Base-by-base conservation (phyloP, 2,113 vertebrate species). In the Puma concolor region DNA sequence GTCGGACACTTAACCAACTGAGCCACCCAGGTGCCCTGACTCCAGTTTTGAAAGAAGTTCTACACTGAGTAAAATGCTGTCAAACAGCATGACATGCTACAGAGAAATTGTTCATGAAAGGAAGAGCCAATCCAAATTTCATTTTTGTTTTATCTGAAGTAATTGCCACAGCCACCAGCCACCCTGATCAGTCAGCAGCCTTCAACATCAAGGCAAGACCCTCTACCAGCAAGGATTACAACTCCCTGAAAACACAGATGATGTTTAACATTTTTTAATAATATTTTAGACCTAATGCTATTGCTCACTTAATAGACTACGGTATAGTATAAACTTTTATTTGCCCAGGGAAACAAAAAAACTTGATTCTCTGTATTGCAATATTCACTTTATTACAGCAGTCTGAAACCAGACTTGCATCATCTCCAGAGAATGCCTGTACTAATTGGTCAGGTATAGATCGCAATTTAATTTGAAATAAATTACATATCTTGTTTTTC, bases 401-500 rank as follows among this genome's bases (percentile, higher is more conserved):
- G 27, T 77, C 74, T 77, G 14, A 7, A 29, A 77, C 41, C 74
- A 44, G 16, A 48, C 2, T 27, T 31, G 27, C 74, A 77, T 41
- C 48, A 29, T 76, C 72, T 44, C 7, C 72, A 76, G 15, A 41
- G 41, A 48, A 41, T 16, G 72, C 25, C 41, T 48, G 27, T 76
- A 57, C 36, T 76, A 29, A 44, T 15, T 31, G 27, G 21, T 52
- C 66, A 83, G 74, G 29, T 31, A 67, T 1, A 88, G 38, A 17
- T 29, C 82, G 14, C 29, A 71, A 0, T 94, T 44, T 76, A 74
- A 92, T 81, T 67, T 94, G 79, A 85, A 96, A 77, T 85, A 44
- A 95, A 85, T 92, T 27, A 88, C 36, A 17, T 94, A 7, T 76
- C 44, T 41, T 97, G 52, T 88, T 94, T 98, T 80, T 81, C 7